phyloP scores from a whole-genome alignment of 2,888 invertebrate genomes.

The Chironomus riparius region DNA sequence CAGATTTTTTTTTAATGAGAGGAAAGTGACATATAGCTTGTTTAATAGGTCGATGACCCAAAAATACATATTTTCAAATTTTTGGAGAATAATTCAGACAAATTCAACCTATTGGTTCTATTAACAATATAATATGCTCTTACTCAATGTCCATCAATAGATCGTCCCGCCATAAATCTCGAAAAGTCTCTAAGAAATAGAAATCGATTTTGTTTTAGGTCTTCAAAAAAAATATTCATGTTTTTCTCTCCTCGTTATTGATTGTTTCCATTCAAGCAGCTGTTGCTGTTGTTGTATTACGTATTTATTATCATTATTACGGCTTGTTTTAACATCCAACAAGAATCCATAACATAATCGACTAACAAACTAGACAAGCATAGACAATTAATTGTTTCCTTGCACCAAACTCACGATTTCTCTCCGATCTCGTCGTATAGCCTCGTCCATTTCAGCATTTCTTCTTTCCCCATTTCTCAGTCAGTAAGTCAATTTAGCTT shows the following conservation, averaged over 20 bases:
- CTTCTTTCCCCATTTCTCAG: background rate
- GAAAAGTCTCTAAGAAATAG: background rate
- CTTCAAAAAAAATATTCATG: background rate
- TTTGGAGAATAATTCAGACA: too few relatives aligned
- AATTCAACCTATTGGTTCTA: background rate
- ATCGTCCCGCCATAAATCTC: background rate
- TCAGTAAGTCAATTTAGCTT: background rate
- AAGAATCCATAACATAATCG: background rate
- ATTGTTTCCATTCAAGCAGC: background rate
- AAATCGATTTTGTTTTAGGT: background rate
- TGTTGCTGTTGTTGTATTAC: background rate
- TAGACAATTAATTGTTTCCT: constrained; percentile 15
- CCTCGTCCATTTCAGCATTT: background rate
- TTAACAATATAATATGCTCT: background rate
- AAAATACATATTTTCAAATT: too few relatives aligned
- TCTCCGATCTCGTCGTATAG: background rate
- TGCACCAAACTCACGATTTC: constrained; percentile 4
- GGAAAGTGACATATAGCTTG: too few relatives aligned
- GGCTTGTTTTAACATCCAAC: background rate
- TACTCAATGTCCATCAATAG: background rate
- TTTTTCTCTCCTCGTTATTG: background rate
- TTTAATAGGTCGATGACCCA: too few relatives aligned
- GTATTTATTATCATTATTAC: background rate
- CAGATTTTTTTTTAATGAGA: too few relatives aligned
- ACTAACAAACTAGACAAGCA: background rate